These are phyloP conservation scores for Aphidius gifuensis DNA, from an alignment of 1,140 invertebrate genomes.

Conservation along the genomic window DNA sequence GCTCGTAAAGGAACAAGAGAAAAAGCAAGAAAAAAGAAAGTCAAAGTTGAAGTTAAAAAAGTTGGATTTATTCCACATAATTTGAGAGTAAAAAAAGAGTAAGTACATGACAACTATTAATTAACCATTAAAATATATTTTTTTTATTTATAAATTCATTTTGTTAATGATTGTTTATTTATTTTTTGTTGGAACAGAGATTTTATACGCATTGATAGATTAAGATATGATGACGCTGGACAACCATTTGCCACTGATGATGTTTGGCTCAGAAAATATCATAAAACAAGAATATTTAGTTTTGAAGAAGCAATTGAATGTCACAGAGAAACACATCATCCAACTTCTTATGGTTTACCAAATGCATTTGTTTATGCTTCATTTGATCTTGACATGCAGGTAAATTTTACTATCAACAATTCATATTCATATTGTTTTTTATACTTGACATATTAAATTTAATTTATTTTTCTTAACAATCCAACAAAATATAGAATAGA, in stretches of 20 bases:
- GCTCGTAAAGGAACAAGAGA: slow-evolving; percentile 75
- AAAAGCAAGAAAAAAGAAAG: slow-evolving; percentile 66
- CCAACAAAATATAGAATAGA: no score
- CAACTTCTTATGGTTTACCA: slow-evolving; percentile 70
- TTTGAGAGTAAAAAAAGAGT: slow-evolving; percentile 53
- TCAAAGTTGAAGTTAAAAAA: slow-evolving; percentile 69
- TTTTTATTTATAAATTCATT: slow-evolving; percentile 20
- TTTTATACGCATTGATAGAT: slow-evolving; percentile 27
- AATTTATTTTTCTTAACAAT: no score
- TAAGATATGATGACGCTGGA: slow-evolving; percentile 53
- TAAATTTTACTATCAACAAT: slow-evolving; percentile 22
- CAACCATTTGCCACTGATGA: slow-evolving; percentile 59
- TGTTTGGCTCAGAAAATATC: slow-evolving; percentile 64
- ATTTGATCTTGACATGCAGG: slow-evolving; percentile 73
- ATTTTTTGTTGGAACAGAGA: slow-evolving; percentile 19
- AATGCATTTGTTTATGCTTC: slow-evolving; percentile 63
- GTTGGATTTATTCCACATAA: slow-evolving; percentile 65
- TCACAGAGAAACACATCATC: slow-evolving; percentile 74
- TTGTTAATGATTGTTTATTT: slow-evolving; percentile 13
- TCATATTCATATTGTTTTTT: background rate
- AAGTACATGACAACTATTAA: slow-evolving; percentile 19
- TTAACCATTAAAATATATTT: background rate
- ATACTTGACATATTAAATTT: no score
- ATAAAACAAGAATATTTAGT: slow-evolving; percentile 62
- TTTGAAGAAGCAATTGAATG: slow-evolving; percentile 70